Conservation (phyloP, 2,888 invertebrate genomes). For the Clanis bilineata region DNA sequence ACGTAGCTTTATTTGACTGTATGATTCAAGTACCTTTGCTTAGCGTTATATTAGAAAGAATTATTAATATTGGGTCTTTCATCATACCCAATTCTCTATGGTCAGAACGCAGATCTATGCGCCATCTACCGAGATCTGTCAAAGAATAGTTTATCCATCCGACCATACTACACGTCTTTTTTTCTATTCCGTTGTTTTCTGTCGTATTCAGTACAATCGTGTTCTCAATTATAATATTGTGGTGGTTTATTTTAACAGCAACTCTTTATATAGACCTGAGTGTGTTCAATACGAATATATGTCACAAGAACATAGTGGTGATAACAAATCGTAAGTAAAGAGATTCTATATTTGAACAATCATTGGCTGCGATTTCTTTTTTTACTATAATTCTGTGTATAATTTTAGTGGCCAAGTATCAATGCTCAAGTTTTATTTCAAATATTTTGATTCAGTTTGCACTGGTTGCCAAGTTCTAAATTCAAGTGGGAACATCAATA, state of each 20-base stretch:
- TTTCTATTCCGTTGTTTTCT: conserved; percentile 72
- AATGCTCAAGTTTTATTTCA: conserved; percentile 7
- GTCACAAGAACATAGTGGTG: conserved; percentile 38
- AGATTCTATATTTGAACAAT: conserved; percentile 45
- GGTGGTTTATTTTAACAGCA: conserved; percentile 45
- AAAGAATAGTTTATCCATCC: conserved; percentile 50
- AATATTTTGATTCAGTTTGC: neutral
- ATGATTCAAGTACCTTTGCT: neutral
- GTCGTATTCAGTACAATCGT: conserved; percentile 60
- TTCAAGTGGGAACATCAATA: conserved; percentile 29
- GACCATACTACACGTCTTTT: conserved; percentile 66
- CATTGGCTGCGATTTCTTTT: conserved; percentile 53
- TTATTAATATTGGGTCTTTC: conserved; percentile 44
- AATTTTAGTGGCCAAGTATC: neutral
- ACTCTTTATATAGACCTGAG: conserved; percentile 48
- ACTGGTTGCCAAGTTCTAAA: conserved; percentile 22
- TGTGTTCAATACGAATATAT: conserved; percentile 44
- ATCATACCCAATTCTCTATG: conserved; percentile 45
- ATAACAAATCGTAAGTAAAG: conserved; percentile 58
- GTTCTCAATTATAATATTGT: conserved; percentile 53
- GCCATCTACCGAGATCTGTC: conserved; percentile 60
- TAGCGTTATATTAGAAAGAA: neutral
- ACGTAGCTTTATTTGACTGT: neutral
- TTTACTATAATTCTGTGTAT: conserved; percentile 31
- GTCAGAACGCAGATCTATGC: conserved; percentile 24